Percentiles rank a stretch among this genome's conserved stretches.
phyloP scores from a whole-genome alignment of 2,888 invertebrate genomes.

The Slavum lentiscoides region DNA sequence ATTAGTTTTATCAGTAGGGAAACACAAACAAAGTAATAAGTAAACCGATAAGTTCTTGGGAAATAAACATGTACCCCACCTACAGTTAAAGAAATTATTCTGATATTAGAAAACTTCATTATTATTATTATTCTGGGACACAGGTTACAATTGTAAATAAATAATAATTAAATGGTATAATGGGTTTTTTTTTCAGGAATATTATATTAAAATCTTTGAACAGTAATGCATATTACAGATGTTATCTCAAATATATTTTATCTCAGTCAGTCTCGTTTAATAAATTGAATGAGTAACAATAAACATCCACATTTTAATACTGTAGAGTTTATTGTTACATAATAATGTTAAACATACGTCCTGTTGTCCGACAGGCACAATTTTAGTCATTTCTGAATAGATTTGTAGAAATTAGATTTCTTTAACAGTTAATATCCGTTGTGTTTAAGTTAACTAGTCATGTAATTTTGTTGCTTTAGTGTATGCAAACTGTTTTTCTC shows the following conservation, averaged over 20 bases:
- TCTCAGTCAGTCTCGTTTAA: background rate
- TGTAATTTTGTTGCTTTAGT: slow-evolving; percentile 9
- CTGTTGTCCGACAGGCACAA: background rate
- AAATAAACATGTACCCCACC: too few relatives aligned
- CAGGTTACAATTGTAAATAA: background rate
- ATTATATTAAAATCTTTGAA: background rate
- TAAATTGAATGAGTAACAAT: background rate
- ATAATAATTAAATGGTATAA: background rate
- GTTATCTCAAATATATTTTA: background rate
- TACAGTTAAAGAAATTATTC: too few relatives aligned
- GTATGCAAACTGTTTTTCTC: background rate
- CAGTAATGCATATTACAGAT: background rate
- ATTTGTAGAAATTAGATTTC: background rate
- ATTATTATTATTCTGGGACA: background rate
- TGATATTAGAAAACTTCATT: too few relatives aligned
- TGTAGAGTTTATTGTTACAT: background rate
- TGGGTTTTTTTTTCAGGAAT: background rate
- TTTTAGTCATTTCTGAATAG: too few relatives aligned
- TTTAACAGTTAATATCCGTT: background rate
- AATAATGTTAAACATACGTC: background rate
- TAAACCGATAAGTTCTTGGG: too few relatives aligned
- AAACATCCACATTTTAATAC: background rate
- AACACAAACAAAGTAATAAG: too few relatives aligned
- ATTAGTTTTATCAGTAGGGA: too few relatives aligned
- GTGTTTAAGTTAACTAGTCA: background rate